Percentiles rank a stretch among this genome's conserved stretches.
phyloP scores from a whole-genome alignment of 37 sponge, comb jelly and placozoan genomes.

The Hormiphora californensis region DNA sequence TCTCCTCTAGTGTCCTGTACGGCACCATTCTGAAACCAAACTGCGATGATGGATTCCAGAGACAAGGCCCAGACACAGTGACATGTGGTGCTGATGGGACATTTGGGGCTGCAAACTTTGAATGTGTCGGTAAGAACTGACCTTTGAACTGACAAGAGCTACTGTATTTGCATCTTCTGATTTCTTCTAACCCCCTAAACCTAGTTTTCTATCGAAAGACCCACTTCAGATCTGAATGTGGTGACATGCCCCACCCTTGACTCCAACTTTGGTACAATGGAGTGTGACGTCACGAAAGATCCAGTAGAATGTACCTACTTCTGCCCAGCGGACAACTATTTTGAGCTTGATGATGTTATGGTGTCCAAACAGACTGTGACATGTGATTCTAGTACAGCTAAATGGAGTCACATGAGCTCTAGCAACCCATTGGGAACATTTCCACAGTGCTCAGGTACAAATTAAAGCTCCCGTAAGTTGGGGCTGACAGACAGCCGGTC shows the following conservation, averaged over 20 bases:
- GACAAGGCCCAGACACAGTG: background rate
- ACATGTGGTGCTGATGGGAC: background rate
- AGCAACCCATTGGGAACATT: background rate
- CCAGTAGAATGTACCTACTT: background rate
- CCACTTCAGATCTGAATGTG: background rate
- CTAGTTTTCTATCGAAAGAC: background rate
- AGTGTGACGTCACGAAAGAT: background rate
- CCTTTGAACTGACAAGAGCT: no score
- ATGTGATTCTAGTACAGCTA: background rate
- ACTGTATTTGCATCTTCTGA: no score
- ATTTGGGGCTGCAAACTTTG: background rate
- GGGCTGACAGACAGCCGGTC: no score
- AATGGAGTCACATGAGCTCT: background rate
- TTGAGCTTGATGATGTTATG: background rate
- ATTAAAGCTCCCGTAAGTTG: background rate
- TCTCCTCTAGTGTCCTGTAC: background rate
- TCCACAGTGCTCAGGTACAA: background rate
- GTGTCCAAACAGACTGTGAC: background rate
- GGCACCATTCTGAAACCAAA: background rate
- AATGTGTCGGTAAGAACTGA: background rate
- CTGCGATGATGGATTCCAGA: constrained; percentile 2
- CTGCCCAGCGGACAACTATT: background rate
- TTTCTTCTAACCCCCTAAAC: no score
- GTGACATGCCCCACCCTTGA: constrained; percentile 14
- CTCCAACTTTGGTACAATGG: background rate